These are phyloP conservation scores for Eristalis arbustorum DNA, from an alignment of 2,888 invertebrate genomes.

Conservation along the genomic window DNA sequence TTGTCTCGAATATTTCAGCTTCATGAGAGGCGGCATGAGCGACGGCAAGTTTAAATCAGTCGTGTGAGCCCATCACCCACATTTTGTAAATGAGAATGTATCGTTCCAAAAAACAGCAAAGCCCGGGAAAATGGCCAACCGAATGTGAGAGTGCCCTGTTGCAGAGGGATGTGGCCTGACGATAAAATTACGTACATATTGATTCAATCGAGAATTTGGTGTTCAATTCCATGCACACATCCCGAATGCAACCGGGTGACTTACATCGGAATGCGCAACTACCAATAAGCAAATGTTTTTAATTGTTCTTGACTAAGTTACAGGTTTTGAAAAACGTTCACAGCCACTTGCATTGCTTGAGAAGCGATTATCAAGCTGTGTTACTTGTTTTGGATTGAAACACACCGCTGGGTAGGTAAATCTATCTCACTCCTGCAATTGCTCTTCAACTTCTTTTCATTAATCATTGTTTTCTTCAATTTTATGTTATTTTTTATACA, in stretches of 20 bases:
- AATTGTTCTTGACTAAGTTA: conserved; percentile 68
- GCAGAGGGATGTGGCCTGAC: conserved; percentile 13
- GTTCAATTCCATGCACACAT: background rate
- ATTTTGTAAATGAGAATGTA: conserved; percentile 60
- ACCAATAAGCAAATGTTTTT: conserved; percentile 49
- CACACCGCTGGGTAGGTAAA: conserved; percentile 59
- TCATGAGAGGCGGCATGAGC: conserved; percentile 46
- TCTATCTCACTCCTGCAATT: conserved; percentile 66
- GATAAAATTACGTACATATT: background rate
- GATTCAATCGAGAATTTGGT: background rate
- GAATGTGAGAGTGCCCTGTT: conserved; percentile 10
- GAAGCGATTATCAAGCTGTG: conserved; percentile 64
- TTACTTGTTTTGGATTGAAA: conserved; percentile 54
- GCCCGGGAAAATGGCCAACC: background rate
- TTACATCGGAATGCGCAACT: background rate
- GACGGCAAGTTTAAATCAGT: conserved; percentile 10
- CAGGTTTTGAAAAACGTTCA: conserved; percentile 59
- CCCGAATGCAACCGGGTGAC: conserved; percentile 32
- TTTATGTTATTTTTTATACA: conserved; percentile 31
- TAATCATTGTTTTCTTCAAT: conserved; percentile 31
- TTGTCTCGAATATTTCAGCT: conserved; percentile 65
- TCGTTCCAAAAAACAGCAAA: conserved; percentile 58
- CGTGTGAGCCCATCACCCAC: conserved; percentile 24
- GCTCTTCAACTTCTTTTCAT: conserved; percentile 20
- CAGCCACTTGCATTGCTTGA: conserved; percentile 59